phyloP scores from a whole-genome alignment of 2,888 invertebrate species.

The Junonia oenone region DNA sequence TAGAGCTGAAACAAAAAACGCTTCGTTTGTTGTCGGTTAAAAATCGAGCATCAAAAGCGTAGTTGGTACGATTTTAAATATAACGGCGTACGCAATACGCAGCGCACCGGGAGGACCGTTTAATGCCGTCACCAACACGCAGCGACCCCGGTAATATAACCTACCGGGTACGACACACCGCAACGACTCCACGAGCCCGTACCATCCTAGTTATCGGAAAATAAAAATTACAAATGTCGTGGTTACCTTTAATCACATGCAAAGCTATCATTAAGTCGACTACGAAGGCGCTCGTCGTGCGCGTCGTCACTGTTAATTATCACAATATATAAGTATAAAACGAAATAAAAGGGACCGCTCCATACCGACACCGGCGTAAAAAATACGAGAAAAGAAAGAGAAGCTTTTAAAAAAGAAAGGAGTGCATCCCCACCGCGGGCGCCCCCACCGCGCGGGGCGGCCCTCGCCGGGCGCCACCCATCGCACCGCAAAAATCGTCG shows the following conservation, averaged over 20 bases:
- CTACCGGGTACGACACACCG: conserved; percentile 44
- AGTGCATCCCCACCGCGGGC: conserved; percentile 74
- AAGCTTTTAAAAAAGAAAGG: conserved; percentile 78
- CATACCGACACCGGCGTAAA: conserved; percentile 73
- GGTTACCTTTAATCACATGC: conserved; percentile 75
- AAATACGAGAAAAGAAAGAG: conserved; percentile 79
- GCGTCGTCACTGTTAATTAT: conserved; percentile 77
- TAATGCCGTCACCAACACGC: conserved; percentile 54
- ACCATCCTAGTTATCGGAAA: conserved; percentile 41
- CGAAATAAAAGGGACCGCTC: conserved; percentile 74
- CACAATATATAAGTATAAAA: conserved; percentile 69
- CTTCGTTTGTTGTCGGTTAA: conserved; percentile 14
- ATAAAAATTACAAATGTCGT: conserved; percentile 65
- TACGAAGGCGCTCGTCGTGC: conserved; percentile 67
- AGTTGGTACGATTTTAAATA: conserved; percentile 16
- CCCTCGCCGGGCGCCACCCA: conserved; percentile 81
- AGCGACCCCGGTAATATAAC: conserved; percentile 47
- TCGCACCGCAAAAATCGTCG: conserved; percentile 83
- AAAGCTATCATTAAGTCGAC: conserved; percentile 73
- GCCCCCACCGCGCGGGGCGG: conserved; percentile 67
- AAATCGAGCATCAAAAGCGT: conserved; percentile 19
- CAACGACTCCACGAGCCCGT: conserved; percentile 32
- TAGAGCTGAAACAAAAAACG: conserved; percentile 15
- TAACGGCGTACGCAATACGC: conserved; percentile 28
- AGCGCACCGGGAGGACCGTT: conserved; percentile 50